Evolutionary conservation across 2,888 invertebrate species (phyloP).

Genomic region (Aspidiotus rigidus): DNA sequence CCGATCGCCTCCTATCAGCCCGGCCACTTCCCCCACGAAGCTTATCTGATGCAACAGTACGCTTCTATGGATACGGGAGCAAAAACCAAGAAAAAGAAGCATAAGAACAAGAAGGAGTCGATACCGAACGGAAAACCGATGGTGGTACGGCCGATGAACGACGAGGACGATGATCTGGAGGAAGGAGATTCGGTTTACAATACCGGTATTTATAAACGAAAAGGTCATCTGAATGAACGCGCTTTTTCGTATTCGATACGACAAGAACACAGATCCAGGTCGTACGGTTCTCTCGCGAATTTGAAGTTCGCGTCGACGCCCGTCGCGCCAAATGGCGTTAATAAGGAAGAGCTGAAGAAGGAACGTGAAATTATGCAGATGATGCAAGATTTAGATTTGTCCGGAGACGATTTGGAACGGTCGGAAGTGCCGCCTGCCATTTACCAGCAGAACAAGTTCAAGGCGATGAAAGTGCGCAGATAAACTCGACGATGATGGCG

Average conservation of each 20-base stretch:
- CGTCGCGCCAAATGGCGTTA: constrained; percentile 41
- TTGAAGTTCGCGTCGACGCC: constrained; percentile 73
- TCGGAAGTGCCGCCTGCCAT: constrained; percentile 50
- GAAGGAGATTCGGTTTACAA: constrained; percentile 54
- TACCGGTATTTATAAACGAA: constrained; percentile 79
- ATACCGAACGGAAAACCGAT: constrained; percentile 38
- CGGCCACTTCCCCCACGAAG: constrained; percentile 51
- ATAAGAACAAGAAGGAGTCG: constrained; percentile 37
- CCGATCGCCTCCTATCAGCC: constrained; percentile 55
- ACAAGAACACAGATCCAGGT: constrained; percentile 84
- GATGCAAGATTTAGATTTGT: constrained; percentile 79
- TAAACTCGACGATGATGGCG: constrained; percentile 1
- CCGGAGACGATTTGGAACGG: constrained; percentile 64
- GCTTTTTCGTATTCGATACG: constrained; percentile 90
- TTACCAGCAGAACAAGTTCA: constrained; percentile 28
- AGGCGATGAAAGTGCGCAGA: constrained; percentile 30
- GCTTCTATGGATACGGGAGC: constrained; percentile 47
- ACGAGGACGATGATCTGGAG: constrained; percentile 37
- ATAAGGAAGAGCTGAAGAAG: constrained; percentile 67
- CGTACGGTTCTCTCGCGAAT: constrained; percentile 84
- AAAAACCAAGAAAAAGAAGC: constrained; percentile 40
- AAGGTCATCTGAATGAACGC: constrained; percentile 83
- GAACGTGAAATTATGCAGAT: constrained; percentile 86
- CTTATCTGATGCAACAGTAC: constrained; percentile 52
- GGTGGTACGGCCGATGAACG: constrained; percentile 45